Base-by-base conservation (phyloP, 2,113 vertebrate species). In the Genyomyrus donnyi region DNA sequence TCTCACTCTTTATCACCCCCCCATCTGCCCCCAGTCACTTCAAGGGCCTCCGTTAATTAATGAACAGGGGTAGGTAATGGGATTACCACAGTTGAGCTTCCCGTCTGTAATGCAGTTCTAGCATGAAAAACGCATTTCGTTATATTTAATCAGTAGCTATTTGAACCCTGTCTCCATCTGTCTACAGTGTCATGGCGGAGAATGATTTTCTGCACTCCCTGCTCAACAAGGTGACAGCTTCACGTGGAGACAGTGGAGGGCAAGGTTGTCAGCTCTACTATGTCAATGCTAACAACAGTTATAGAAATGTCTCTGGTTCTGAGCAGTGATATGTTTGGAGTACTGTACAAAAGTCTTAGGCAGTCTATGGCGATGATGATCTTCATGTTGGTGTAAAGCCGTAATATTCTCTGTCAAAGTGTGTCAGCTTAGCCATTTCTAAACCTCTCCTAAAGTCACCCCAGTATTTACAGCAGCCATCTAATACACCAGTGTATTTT, bases 141-240 rank as follows among this genome's bases (percentile, higher is more conserved):
- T 53, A 27, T 53, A 87, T 87, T 27, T 27, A 87, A 53, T 35
- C 50, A 13, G n/a, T 35, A 13, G 13, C 50, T 35, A 5, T 87
- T 35, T 53, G 27, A 53, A 53, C n/a, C 88, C 87, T 87, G 24
- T 92, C 27, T 91, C 85, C 92, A 89, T 95, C 90, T 90, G 91
- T 52, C 70, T 93, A 11, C 93, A 99, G 98, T 92, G 96, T 98
- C 4, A 92, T 96, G 74, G 96, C 97, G 88, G 98, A 99, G 92
- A 97, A 97, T 91, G 98, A 99, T 91, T 99, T 98, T 90, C 97
- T 99, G 27, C 98, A 99, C 92, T 95, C 95, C 88, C 96, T 99
- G 66, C 93, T 99, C 90, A 97, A 96, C 95, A 98, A 98, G 95
- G 96, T 98, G 91, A 98, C 96, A 15, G 94, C 97, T n/a, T 96